A percentile compares a stretch with the other conserved stretches of the same genome.
These are phyloP conservation scores for Leptodactylus fuscus DNA, from an alignment of 2,113 vertebrate genomes.

Conservation along the genomic window DNA sequence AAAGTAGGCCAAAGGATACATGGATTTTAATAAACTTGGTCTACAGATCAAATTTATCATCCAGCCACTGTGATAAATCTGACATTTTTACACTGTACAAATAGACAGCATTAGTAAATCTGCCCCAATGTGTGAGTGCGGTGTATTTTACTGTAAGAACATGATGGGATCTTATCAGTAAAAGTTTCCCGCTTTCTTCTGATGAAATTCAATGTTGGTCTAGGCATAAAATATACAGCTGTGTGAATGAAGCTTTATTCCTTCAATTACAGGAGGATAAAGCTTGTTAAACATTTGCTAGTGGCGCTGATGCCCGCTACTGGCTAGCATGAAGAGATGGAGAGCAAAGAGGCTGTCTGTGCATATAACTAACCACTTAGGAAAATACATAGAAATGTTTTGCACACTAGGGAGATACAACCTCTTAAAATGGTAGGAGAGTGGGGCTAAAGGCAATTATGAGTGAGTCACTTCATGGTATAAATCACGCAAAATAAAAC, in stretches of 20 bases:
- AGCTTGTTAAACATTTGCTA: not conserved
- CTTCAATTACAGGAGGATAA: not conserved
- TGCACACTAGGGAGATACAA: not conserved
- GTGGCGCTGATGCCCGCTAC: too few relatives aligned
- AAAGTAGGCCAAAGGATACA: too few relatives aligned
- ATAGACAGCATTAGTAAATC: too few relatives aligned
- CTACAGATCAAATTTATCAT: too few relatives aligned
- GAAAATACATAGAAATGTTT: too few relatives aligned
- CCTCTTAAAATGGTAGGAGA: not conserved
- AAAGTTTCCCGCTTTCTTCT: not conserved
- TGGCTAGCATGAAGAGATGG: not conserved
- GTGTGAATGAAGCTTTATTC: not conserved
- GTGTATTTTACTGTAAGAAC: not conserved
- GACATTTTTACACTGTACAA: too few relatives aligned
- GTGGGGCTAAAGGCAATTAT: not conserved
- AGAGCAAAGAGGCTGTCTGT: not conserved
- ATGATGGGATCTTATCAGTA: not conserved
- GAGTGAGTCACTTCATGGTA: constrained; percentile 5
- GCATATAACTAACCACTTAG: not conserved
- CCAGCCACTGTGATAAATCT: too few relatives aligned
- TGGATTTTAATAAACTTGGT: too few relatives aligned
- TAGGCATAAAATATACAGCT: not conserved
- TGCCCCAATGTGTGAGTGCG: not conserved
- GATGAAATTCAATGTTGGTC: not conserved
- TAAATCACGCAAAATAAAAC: not conserved